These are phyloP conservation scores for Caenorhabditis becei DNA, from an alignment of 2,888 invertebrate species.

Conservation along the genomic window DNA sequence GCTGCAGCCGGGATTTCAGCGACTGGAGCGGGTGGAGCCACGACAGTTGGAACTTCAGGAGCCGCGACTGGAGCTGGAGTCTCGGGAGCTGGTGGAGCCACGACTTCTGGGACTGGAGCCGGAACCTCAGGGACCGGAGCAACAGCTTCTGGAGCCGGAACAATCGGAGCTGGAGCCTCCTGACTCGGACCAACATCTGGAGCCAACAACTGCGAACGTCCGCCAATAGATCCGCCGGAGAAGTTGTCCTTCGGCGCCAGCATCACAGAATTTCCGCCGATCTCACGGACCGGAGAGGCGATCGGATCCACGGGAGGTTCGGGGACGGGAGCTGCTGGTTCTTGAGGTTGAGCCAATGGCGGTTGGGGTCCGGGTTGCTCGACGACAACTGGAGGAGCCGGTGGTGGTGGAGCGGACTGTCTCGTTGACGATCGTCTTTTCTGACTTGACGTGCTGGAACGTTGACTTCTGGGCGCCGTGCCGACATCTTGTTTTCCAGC, in stretches of 20 bases:
- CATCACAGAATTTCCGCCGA: not conserved
- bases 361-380: not conserved
- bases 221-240: not conserved
- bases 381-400: not conserved
- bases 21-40: not conserved
- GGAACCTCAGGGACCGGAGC: not conserved
- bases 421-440: not conserved
- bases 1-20: not conserved
- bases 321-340: not conserved
- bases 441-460: not conserved
- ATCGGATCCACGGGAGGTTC: not conserved
- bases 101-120: not conserved
- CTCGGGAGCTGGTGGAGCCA: not conserved
- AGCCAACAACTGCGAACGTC: not conserved
- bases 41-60: not conserved
- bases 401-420: not conserved
- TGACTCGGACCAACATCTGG: not conserved
- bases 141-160: slow-evolving; percentile 3
- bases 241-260: not conserved
- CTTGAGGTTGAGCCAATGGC: not conserved
- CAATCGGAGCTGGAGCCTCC: not conserved
- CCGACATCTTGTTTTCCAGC: not conserved
- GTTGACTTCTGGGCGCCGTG: not conserved
- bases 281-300: not conserved
- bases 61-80: not conserved